Percentiles rank a stretch among this genome's conserved stretches.
These are phyloP conservation scores for Pseudanteris insignis DNA, from an alignment of 2,888 invertebrate genomes.

Conservation along the genomic window DNA sequence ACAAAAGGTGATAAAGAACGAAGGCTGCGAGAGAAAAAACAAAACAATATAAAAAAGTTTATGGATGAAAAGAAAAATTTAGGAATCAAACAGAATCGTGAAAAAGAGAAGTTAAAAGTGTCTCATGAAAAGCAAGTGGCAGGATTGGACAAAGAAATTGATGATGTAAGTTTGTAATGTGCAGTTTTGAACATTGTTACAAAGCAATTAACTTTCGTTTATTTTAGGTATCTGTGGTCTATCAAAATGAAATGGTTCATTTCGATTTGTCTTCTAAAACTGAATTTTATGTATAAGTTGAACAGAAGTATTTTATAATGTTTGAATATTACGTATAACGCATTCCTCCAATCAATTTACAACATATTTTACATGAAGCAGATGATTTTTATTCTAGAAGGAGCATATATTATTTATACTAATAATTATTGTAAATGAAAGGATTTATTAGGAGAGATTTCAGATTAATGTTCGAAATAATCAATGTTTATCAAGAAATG, in stretches of 20 bases:
- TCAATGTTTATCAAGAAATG: too few relatives aligned
- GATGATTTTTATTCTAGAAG: too few relatives aligned
- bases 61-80: constrained; percentile 71
- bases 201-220: constrained; percentile 3
- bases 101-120: constrained; percentile 70
- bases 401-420: too few relatives aligned
- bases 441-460: too few relatives aligned
- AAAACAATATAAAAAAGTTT: constrained; percentile 74
- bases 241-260: constrained; percentile 66
- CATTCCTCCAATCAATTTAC: too few relatives aligned
- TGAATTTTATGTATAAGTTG: constrained; percentile 65
- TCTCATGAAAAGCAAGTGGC: constrained; percentile 71
- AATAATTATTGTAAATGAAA: too few relatives aligned
- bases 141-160: constrained; percentile 66
- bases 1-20: constrained; percentile 76
- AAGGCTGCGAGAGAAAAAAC: constrained; percentile 71
- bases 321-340: too few relatives aligned
- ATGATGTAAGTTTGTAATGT: constrained; percentile 58
- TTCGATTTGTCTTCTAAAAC: constrained; percentile 65
- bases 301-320: too few relatives aligned
- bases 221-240: constrained; percentile 67
- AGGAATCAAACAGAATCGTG: constrained; percentile 70
- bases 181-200: neutral
- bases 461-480: too few relatives aligned
- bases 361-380: too few relatives aligned